Evolutionary conservation across 2,797 vertebrate species (phyloP).

Genomic region (Decapterus maruadsi): DNA sequence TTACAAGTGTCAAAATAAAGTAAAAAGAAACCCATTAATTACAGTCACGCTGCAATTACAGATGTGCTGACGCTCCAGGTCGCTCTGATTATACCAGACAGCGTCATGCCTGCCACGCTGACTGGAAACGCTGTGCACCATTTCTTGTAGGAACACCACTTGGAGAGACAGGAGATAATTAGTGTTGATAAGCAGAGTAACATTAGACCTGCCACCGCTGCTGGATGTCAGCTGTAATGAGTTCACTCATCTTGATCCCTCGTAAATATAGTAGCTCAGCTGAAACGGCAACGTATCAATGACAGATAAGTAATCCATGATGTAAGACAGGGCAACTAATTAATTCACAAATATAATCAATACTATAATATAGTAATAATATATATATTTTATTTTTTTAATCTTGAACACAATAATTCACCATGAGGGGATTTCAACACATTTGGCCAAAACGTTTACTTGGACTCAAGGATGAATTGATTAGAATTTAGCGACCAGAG

Average conservation of each 20-base stretch:
- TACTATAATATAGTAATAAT: too few relatives aligned
- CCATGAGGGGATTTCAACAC: not conserved
- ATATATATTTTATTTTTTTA: too few relatives aligned
- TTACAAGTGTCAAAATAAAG: constrained; percentile 47
- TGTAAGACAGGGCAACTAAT: not conserved
- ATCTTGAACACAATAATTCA: not conserved
- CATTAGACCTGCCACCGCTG: constrained; percentile 19
- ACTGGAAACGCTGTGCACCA: not conserved
- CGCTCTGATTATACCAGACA: constrained; percentile 26
- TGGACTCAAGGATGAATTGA: not conserved
- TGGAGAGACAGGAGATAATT: constrained; percentile 38
- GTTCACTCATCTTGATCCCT: constrained; percentile 28
- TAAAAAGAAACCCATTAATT: constrained; percentile 37
- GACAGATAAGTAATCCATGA: not conserved
- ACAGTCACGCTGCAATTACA: constrained; percentile 53
- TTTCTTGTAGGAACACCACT: constrained; percentile 21
- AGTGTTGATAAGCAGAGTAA: constrained; percentile 28
- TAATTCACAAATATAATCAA: not conserved
- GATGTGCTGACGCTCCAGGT: constrained; percentile 31
- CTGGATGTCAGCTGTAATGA: not conserved
- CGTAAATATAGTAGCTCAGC: not conserved
- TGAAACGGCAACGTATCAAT: not conserved
- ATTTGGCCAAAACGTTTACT: not conserved
- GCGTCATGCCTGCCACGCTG: constrained; percentile 22
- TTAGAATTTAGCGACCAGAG: not conserved